A percentile compares a stretch with the other conserved stretches of the same genome.
Conservation (phyloP, 2,113 vertebrate species). For the Mesembrinibis cayennensis region DNA sequence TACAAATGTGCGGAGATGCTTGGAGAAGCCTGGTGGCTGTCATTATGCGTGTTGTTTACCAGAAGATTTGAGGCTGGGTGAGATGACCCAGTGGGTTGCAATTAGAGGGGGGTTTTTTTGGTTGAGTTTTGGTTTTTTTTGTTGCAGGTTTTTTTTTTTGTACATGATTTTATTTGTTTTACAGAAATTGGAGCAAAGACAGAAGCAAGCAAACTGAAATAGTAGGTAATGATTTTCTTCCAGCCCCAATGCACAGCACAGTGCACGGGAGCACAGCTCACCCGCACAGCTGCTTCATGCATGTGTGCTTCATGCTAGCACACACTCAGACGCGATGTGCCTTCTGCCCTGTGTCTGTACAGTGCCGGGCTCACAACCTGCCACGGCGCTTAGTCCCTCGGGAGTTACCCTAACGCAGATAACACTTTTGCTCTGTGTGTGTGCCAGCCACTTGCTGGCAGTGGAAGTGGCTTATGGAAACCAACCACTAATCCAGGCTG, state of each 20-base stretch:
- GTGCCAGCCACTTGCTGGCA: background rate
- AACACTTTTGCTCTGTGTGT: background rate
- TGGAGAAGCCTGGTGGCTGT: background rate
- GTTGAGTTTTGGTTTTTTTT: background rate
- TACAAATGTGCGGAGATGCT: background rate
- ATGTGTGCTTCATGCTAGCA: background rate
- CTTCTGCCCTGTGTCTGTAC: background rate
- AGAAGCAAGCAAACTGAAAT: background rate
- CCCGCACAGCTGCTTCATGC: background rate
- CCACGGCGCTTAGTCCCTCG: rapidly evolving
- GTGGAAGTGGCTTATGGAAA: background rate
- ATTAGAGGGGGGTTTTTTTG: background rate
- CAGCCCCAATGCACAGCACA: background rate
- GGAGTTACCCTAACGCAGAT: background rate
- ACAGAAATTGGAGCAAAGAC: background rate
- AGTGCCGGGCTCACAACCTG: background rate
- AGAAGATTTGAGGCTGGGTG: background rate
- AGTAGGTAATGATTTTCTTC: background rate
- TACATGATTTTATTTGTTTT: background rate
- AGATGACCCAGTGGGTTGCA: background rate
- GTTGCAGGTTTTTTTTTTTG: background rate
- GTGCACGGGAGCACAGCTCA: background rate
- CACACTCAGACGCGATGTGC: background rate
- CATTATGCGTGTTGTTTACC: background rate
- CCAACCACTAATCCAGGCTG: background rate